phyloP scores from a whole-genome alignment of 2,797 vertebrate genomes.

The Chaetophractus vellerosus region DNA sequence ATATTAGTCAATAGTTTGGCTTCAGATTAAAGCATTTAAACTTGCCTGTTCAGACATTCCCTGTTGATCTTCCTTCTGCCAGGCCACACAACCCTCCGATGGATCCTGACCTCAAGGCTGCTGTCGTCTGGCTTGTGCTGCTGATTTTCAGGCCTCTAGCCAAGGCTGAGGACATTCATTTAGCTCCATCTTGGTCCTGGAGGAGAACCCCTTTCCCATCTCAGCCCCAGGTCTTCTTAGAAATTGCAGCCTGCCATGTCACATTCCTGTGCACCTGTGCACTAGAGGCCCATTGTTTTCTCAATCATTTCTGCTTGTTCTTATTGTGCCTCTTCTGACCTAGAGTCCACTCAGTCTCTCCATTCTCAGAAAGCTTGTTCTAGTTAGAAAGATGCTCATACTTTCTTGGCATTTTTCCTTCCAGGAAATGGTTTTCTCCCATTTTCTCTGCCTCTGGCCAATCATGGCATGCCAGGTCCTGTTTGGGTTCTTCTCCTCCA shows the following conservation, averaged over 20 bases:
- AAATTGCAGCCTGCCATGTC: neutral
- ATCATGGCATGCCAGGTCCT: neutral
- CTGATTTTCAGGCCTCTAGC: neutral
- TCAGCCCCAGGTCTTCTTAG: neutral
- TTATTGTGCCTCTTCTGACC: neutral
- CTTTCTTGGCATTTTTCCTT: conserved; percentile 28
- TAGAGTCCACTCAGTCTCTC: neutral
- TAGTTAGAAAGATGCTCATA: neutral
- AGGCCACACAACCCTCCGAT: too few species aligned
- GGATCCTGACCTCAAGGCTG: neutral
- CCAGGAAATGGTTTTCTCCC: neutral
- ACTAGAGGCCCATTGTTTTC: neutral
- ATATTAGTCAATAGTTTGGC: neutral
- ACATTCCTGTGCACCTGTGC: neutral
- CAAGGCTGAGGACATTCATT: neutral
- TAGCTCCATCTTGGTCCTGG: neutral
- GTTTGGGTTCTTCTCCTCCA: neutral
- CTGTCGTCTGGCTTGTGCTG: neutral
- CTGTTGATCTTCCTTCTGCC: neutral
- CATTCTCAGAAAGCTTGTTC: neutral
- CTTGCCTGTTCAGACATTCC: neutral
- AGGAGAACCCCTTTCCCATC: neutral
- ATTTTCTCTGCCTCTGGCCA: neutral
- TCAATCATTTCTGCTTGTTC: neutral
- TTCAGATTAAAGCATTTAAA: neutral